Evolutionary conservation across 2,888 invertebrate species (phyloP), one percentile per base, ranked within the genome.

Genomic region (Trichogramma dendrolimi): DNA sequence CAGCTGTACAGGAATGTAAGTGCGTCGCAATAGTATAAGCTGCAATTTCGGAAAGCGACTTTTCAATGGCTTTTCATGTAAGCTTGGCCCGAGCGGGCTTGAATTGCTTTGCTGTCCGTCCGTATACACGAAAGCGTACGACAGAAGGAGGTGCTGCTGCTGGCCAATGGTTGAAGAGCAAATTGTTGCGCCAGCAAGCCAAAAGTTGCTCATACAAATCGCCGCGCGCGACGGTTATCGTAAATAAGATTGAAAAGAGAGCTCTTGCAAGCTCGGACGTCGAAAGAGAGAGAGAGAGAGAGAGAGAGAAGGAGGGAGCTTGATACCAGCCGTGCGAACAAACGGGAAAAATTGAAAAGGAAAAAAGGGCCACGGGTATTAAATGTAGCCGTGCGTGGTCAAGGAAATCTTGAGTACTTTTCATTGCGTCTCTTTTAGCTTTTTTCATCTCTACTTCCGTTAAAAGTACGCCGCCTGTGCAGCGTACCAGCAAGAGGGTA

Each of bases 401-500:
- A 67, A 70, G 71, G 70, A 63, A 70, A 66, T 69, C 70, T 69
- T 69, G 68, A 74, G 72, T 69, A 70, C 68, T 71, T 73, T 72
- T 69, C 71, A 68, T 71, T 70, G 70, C 70, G 67, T 67, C 66
- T 59, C 47, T 57, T 44, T 54, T 53, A 58, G 44, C 55, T 39
- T 44, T 58, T 55, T 58, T 58, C 60, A 58, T 55, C 47, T 44
- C 53, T 48, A 39, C 58, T 51, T 60, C 60, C 27, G 27, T 27
- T 27, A 27, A 27, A 27, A 27, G 27, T 27, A 27, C 27, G 27
- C 27, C 27, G 27, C 27, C 27, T 27, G 27, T 27, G 27, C 27
- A 27, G 27, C 27, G 27, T 27, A 27, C 27, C 2, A 27, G 27
- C 27, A 27, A 27, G 27, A 27, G 27, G 27, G 27, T 61, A 47